Conservation (phyloP, 2,113 vertebrate species). For the Indicator indicator region DNA sequence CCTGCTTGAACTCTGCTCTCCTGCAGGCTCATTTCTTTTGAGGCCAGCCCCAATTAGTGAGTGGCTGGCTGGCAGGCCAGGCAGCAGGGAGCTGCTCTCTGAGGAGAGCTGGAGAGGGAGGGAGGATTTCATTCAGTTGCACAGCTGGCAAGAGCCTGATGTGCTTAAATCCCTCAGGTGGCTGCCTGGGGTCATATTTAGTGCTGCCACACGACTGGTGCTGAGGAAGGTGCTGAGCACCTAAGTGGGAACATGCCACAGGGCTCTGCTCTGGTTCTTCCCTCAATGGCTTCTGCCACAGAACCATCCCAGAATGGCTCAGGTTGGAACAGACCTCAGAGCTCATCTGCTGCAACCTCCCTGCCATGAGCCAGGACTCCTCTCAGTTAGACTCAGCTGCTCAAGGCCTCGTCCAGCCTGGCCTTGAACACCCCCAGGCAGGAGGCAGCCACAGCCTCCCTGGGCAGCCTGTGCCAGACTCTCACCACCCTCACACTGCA, state of each 20-base stretch:
- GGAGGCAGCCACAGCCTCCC: too few species aligned
- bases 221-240: background rate
- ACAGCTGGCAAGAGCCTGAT: background rate
- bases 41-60: background rate
- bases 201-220: background rate
- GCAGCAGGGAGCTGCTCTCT: slow-evolving; percentile 8
- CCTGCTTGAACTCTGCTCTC: background rate
- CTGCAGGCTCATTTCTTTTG: background rate
- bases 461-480: too few species aligned
- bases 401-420: too few species aligned
- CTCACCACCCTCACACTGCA: too few species aligned
- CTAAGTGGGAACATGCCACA: background rate
- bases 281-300: rapidly evolving
- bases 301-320: too few species aligned
- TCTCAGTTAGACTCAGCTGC: too few species aligned
- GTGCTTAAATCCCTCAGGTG: background rate
- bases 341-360: too few species aligned
- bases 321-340: too few species aligned
- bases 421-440: too few species aligned
- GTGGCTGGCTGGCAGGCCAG: background rate
- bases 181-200: background rate
- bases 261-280: background rate
- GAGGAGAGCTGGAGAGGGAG: background rate
- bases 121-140: background rate
- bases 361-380: too few species aligned